Conservation (phyloP, 2,113 vertebrate species). For the Myotis davidii region DNA sequence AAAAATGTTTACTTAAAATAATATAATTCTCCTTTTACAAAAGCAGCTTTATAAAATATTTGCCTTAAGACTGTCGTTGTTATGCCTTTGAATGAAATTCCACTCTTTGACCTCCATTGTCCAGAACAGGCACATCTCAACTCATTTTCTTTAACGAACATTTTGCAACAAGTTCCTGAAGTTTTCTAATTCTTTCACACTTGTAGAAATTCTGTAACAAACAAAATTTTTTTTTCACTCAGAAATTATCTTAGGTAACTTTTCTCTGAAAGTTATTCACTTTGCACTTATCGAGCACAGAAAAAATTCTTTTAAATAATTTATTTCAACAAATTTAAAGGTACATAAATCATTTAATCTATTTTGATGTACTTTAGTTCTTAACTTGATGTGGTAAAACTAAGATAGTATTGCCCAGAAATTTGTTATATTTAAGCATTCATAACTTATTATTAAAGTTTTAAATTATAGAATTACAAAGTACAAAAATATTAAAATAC, state of each 20-base stretch:
- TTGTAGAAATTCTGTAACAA: constrained; percentile 93
- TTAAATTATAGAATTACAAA: constrained; percentile 26
- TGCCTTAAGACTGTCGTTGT: constrained; percentile 65
- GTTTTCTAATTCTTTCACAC: constrained; percentile 93
- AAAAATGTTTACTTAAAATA: constrained; percentile 68
- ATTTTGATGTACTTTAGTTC: constrained; percentile 36
- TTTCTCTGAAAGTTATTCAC: constrained; percentile 21
- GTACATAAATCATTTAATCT: constrained; percentile 5
- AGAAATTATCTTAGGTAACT: constrained; percentile 37
- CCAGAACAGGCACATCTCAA: constrained; percentile 51
- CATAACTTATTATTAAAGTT: constrained; percentile 18
- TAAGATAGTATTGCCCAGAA: constrained; percentile 38
- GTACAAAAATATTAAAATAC: neutral
- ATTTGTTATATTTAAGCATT: constrained; percentile 52
- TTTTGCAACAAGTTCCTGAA: constrained; percentile 88
- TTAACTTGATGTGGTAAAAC: constrained; percentile 48
- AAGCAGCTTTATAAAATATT: constrained; percentile 77
- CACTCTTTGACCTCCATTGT: constrained; percentile 58
- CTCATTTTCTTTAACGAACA: constrained; percentile 70
- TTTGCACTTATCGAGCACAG: constrained; percentile 47
- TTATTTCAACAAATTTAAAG: constrained; percentile 57
- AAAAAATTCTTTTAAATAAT: neutral
- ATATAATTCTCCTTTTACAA: constrained; percentile 75
- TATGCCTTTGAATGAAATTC: constrained; percentile 56
- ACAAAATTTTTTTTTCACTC: neutral